Evolutionary conservation across 2,113 vertebrate genomes (phyloP).

Genomic region (Peromyscus californicus): DNA sequence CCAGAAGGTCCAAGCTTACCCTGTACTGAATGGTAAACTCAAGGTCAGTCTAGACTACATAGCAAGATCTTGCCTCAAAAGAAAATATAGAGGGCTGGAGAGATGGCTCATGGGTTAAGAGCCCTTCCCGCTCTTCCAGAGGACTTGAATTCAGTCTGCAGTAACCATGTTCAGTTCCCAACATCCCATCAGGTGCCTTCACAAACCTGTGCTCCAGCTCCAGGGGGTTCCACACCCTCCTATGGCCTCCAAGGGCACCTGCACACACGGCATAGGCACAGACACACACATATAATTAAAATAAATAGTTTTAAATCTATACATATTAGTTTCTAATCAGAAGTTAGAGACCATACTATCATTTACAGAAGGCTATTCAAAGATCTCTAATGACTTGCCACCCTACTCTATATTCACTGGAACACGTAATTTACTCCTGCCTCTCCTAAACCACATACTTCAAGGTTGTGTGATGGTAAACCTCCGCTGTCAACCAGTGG

Average conservation of each 20-base stretch:
- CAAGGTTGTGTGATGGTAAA: too few relatives aligned
- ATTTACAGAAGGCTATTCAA: not conserved
- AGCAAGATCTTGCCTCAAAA: not conserved
- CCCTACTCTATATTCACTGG: not conserved
- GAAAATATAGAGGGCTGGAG: not conserved
- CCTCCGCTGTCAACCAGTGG: not conserved
- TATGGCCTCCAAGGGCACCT: not conserved
- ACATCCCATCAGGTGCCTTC: not conserved
- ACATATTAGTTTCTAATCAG: not conserved
- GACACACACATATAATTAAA: not conserved
- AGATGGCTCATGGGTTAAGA: not conserved
- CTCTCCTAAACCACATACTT: not conserved
- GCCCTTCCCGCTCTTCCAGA: not conserved
- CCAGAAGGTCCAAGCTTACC: not conserved
- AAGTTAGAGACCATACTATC: slow-evolving; percentile 14
- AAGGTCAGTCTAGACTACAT: not conserved
- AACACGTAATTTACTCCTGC: too few relatives aligned
- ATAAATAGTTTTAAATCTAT: not conserved
- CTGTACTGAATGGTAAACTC: too few relatives aligned
- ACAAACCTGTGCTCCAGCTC: not conserved
- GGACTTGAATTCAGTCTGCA: not conserved
- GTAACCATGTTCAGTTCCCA: not conserved
- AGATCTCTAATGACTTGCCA: not conserved
- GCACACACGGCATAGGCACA: not conserved
- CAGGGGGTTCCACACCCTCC: not conserved